Evolutionary conservation across 2,888 invertebrate species (phyloP).

Genomic region (Troglohyphantes excavatus): DNA sequence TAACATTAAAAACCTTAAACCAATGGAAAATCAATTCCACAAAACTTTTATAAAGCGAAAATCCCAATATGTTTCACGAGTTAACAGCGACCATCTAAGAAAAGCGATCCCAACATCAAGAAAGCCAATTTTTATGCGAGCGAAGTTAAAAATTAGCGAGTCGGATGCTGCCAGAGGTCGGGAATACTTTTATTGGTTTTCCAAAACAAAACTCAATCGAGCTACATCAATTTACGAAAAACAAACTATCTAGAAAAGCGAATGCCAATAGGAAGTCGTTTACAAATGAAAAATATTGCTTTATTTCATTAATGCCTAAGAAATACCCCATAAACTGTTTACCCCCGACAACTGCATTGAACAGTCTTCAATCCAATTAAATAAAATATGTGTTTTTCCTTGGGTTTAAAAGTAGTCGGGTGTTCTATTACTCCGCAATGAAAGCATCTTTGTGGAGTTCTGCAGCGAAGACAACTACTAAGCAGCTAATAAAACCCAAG

Average conservation of each 20-base stretch:
- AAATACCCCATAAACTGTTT: conserved; percentile 53
- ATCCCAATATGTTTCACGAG: conserved; percentile 23
- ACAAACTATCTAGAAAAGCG: conserved; percentile 50
- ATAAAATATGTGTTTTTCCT: conserved; percentile 61
- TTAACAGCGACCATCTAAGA: conserved; percentile 59
- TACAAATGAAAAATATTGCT: conserved; percentile 70
- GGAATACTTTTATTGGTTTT: conserved; percentile 56
- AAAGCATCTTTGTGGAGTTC: conserved; percentile 15
- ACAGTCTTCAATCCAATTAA: conserved; percentile 75
- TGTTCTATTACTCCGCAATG: background rate
- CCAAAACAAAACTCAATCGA: conserved; percentile 27
- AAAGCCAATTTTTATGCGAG: conserved; percentile 53
- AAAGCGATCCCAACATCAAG: conserved; percentile 20
- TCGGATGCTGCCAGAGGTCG: background rate
- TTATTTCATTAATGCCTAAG: conserved; percentile 63
- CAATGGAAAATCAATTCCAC: conserved; percentile 42
- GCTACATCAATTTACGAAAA: conserved; percentile 62
- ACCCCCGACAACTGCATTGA: conserved; percentile 64
- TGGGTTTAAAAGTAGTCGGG: too few relatives aligned
- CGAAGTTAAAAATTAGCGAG: conserved; percentile 47
- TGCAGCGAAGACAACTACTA: conserved; percentile 13
- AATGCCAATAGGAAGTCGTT: conserved; percentile 69
- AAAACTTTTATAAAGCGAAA: conserved; percentile 13
- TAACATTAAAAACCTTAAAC: background rate
- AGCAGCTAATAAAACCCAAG: conserved; percentile 26